Evolutionary conservation across 1,140 invertebrate genomes (phyloP).

Genomic region (Apis laboriosa): DNA sequence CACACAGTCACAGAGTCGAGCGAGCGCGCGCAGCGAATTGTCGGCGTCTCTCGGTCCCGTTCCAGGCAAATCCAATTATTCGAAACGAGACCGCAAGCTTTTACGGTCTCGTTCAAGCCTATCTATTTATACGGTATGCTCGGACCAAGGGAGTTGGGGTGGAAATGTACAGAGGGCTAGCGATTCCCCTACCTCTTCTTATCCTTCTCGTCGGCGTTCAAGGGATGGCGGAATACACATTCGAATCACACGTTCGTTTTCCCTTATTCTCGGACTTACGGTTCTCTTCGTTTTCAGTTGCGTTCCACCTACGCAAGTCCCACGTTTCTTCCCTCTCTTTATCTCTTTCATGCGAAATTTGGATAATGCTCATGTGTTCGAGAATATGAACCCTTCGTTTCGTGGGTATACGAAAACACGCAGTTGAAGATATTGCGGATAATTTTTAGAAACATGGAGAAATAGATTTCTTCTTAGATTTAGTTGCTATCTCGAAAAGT

Average conservation of each 20-base stretch:
- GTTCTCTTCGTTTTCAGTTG: constrained; percentile 3
- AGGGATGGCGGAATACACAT: constrained; percentile 28
- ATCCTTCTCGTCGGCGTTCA: neutral
- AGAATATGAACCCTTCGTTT: constrained; percentile 8
- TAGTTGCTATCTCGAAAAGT: too few species aligned
- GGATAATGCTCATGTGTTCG: constrained; percentile 20
- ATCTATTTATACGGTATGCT: constrained; percentile 71
- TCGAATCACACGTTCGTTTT: constrained; percentile 40
- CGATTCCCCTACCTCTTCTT: constrained; percentile 15
- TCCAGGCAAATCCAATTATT: constrained; percentile 78
- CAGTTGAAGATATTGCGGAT: neutral
- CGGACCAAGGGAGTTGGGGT: constrained; percentile 16
- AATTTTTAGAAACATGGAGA: neutral
- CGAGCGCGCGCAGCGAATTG: constrained; percentile 54
- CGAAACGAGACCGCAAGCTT: constrained; percentile 77
- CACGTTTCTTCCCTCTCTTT: neutral
- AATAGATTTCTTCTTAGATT: neutral
- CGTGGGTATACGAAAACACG: constrained; percentile 1
- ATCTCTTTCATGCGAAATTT: neutral
- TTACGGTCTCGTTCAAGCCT: constrained; percentile 75
- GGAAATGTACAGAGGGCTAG: constrained; percentile 8
- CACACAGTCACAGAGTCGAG: constrained; percentile 1
- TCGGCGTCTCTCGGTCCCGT: constrained; percentile 66
- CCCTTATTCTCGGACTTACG: constrained; percentile 14
- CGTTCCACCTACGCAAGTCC: neutral